Evolutionary conservation across 2,888 invertebrate genomes (phyloP), one percentile per base, ranked within the genome.

Genomic region (Fragum fragum): DNA sequence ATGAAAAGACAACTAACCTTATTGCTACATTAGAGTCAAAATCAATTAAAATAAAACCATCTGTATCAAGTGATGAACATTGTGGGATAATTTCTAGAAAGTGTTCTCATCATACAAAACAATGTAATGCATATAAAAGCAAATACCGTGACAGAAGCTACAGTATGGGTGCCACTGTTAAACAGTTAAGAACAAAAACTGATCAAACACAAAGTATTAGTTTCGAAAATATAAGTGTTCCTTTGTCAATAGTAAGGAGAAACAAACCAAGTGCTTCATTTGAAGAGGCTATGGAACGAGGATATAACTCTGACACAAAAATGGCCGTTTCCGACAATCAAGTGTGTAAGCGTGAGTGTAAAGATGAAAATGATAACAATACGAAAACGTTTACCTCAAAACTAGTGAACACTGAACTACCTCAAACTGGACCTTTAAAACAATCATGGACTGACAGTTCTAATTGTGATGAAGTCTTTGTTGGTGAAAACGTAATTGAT

Each of bases 221-320:
- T 55, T 32, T 79, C 36, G 85, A 85, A n/a, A 74, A 85, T 55
- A 55, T 83, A 29, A 73, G 74, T 63, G 47, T 79, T 16, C 79
- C 70, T 26, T 57, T 81, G 23, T 53, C 57, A 59, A 26, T 36
- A 28, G 21, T 69, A 26, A 73, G 29, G 32, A 77, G 70, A 16
- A 79, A 63, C 59, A 79, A 63, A 59, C 79, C 82, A 23, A 83
- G 75, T 77, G 83, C 72, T 29, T 86, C 86, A 3, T 86, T 86
- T 68, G 77, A 77, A 23, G 77, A 83, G 57, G 86, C 86, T 1
- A 83, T 86, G 29, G 81, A 83, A 70, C 76, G 76, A 21, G 86
- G 81, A 18, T 81, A 81, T 68, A 72, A 66, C 3, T 76, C 80
- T 2, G 81, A 83, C 18, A 76, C 73, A 1, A 68, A 36, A 74